These are phyloP conservation scores for Chrysomela aeneicollis DNA, from an alignment of 2,888 invertebrate species.

Conservation along the genomic window DNA sequence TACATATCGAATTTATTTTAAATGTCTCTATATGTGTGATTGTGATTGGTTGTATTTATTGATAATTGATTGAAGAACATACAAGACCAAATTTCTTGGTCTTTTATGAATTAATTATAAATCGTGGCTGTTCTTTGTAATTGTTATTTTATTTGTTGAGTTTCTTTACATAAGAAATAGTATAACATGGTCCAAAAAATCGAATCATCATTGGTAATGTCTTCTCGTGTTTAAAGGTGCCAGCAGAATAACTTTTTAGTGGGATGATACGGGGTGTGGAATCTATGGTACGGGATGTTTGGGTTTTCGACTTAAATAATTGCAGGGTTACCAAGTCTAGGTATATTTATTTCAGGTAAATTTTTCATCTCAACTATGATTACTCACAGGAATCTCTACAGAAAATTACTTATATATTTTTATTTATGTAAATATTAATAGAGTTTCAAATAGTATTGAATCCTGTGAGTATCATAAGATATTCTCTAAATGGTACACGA, in stretches of 20 bases:
- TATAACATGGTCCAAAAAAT: slow-evolving; percentile 42
- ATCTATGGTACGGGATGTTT: too few species aligned
- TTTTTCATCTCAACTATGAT: too few species aligned
- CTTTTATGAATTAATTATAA: slow-evolving; percentile 46
- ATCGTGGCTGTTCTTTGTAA: slow-evolving; percentile 56
- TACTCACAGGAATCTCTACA: slow-evolving; percentile 31
- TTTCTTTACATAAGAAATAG: slow-evolving; percentile 34
- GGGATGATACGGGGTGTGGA: too few species aligned
- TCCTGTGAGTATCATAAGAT: background rate
- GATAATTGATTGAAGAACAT: slow-evolving; percentile 15
- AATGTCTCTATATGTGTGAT: slow-evolving; percentile 50
- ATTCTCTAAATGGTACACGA: background rate
- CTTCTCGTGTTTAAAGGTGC: slow-evolving; percentile 10
- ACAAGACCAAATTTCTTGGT: slow-evolving; percentile 14
- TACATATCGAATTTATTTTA: slow-evolving; percentile 48
- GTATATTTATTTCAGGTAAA: slow-evolving; percentile 42
- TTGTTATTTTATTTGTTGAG: slow-evolving; percentile 55
- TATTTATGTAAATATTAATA: slow-evolving; percentile 35
- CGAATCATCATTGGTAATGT: slow-evolving; percentile 10
- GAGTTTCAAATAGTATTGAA: slow-evolving; percentile 25
- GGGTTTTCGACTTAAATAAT: slow-evolving; percentile 43
- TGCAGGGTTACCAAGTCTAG: slow-evolving; percentile 57
- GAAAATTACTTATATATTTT: slow-evolving; percentile 31
- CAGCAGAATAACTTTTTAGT: too few species aligned
- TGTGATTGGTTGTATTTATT: slow-evolving; percentile 51